Evolutionary conservation across 2,888 invertebrate genomes (phyloP).

Genomic region (Lasioglossum marginatum): DNA sequence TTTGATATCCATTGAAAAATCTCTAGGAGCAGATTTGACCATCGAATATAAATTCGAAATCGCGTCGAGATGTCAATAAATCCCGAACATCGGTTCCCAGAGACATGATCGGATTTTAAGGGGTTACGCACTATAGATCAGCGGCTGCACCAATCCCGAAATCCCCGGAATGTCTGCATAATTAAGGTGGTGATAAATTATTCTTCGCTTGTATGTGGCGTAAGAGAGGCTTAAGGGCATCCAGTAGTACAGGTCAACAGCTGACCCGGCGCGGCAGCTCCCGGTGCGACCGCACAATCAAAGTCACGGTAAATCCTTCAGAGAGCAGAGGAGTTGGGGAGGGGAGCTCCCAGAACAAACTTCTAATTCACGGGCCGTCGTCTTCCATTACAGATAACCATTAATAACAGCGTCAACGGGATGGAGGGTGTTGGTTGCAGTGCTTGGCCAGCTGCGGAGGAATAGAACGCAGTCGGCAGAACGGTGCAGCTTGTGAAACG

Average conservation of each 20-base stretch:
- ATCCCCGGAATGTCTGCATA: neutral
- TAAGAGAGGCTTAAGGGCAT: neutral
- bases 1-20: too few species aligned
- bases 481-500: neutral
- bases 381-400: constrained; percentile 18
- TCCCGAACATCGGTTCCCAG: neutral
- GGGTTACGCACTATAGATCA: neutral
- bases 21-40: too few species aligned
- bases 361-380: constrained; percentile 11
- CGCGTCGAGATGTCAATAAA: neutral
- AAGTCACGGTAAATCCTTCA: constrained; percentile 15
- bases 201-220: neutral
- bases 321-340: too few species aligned
- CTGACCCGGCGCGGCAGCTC: neutral
- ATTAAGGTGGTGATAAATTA: neutral
- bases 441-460: neutral
- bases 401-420: constrained; percentile 5
- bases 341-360: neutral
- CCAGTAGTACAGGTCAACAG: constrained; percentile 6
- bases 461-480: constrained; percentile 16
- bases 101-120: neutral
- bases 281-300: constrained; percentile 4
- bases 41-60: neutral
- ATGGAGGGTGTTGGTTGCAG: neutral
- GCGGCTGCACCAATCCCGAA: neutral